Conservation (phyloP, 2,888 invertebrate genomes). For the Cheilosia vernalis region DNA sequence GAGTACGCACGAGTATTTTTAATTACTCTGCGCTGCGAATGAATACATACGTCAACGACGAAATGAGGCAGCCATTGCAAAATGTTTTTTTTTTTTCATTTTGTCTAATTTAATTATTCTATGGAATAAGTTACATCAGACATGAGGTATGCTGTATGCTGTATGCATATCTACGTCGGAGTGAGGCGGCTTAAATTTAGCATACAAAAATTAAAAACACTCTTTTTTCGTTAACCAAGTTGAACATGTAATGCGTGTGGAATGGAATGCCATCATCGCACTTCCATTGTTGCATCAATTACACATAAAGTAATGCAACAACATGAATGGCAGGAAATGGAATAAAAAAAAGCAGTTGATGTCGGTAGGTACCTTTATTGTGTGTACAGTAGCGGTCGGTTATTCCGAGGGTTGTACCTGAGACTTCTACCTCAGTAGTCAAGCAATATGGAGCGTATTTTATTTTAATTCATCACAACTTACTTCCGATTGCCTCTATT, state of each 20-base stretch:
- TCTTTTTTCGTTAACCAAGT: conserved; percentile 17
- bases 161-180: background rate
- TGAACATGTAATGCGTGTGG: conserved; percentile 60
- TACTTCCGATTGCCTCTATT: background rate
- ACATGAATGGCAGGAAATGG: conserved; percentile 67
- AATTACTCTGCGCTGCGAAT: conserved; percentile 43
- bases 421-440: background rate
- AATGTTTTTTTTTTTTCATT: conserved; percentile 30
- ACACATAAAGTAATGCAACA: conserved; percentile 71
- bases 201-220: conserved; percentile 32
- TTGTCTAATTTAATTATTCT: conserved; percentile 54
- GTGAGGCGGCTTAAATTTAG: conserved; percentile 9
- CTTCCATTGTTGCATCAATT: conserved; percentile 73
- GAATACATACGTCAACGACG: conserved; percentile 35
- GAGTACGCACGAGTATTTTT: conserved; percentile 67
- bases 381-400: conserved; percentile 43
- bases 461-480: too few relatives aligned
- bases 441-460: background rate
- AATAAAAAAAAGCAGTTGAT: conserved; percentile 44
- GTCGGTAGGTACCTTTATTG: conserved; percentile 48
- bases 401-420: background rate
- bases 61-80: conserved; percentile 48
- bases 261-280: conserved; percentile 68
- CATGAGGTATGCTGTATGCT: conserved; percentile 22
- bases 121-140: conserved; percentile 65